These are phyloP conservation scores for Cyprinella venusta DNA, from an alignment of 2,797 vertebrate genomes.

Conservation along the genomic window DNA sequence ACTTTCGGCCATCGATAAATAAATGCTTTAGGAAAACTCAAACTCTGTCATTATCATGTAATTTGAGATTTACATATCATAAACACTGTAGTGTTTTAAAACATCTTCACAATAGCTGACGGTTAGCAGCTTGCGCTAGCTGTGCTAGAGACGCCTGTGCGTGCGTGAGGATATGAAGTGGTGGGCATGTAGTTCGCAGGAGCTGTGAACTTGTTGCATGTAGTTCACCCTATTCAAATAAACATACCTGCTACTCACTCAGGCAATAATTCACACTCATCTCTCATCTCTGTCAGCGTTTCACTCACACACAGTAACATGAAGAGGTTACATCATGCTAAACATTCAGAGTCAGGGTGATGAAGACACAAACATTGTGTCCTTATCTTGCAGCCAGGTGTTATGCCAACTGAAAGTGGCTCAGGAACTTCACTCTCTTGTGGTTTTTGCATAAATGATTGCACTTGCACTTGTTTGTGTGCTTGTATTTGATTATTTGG, in stretches of 20 bases:
- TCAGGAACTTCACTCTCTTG: background rate
- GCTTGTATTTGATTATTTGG: conserved; percentile 14
- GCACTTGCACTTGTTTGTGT: conserved; percentile 1
- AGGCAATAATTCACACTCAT: conserved; percentile 52
- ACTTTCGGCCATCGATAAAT: background rate
- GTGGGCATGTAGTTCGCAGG: conserved; percentile 13
- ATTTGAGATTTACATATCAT: background rate
- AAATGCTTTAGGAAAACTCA: background rate
- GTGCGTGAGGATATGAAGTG: conserved; percentile 15
- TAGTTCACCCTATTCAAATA: conserved; percentile 53
- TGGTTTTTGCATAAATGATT: conserved; percentile 30
- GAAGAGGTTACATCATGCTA: conserved; percentile 22
- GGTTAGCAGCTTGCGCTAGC: background rate
- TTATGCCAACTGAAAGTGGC: conserved; percentile 25
- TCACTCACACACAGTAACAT: conserved; percentile 39
- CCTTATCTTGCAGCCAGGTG: background rate
- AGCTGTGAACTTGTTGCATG: conserved; percentile 50
- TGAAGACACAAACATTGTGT: conserved; percentile 5
- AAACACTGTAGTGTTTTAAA: background rate
- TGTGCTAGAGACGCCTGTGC: background rate
- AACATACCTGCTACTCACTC: conserved; percentile 54
- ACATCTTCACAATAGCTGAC: background rate
- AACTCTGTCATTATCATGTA: background rate
- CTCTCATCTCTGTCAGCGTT: conserved; percentile 13
- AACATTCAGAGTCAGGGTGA: background rate